phyloP scores from a whole-genome alignment of 2,888 invertebrate genomes.

The Drosophila pseudotalamancana region DNA sequence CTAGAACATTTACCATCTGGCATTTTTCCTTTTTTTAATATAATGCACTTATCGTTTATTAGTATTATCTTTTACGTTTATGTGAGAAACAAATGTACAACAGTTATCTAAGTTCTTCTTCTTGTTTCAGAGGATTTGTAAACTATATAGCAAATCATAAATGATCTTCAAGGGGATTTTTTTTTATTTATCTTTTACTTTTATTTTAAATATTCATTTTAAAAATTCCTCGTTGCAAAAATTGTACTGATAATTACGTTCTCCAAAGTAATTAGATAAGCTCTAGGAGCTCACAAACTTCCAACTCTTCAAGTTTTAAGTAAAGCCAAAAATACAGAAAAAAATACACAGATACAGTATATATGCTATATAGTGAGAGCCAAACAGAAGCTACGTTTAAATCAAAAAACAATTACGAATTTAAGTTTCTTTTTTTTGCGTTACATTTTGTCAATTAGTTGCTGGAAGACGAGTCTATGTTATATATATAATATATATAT shows the following conservation, averaged over 20 bases:
- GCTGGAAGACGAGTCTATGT: conserved; percentile 79
- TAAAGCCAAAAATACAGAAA: conserved; percentile 27
- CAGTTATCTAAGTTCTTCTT: conserved; percentile 34
- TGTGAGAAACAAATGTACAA: conserved; percentile 58
- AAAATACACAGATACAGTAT: conserved; percentile 3
- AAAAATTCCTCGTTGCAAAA: conserved; percentile 79
- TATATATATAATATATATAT: conserved; percentile 24
- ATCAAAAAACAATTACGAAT: conserved; percentile 9
- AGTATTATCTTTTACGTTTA: conserved; percentile 20
- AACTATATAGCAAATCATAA: conserved; percentile 17
- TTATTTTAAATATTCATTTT: conserved; percentile 24
- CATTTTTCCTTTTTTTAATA: conserved; percentile 44
- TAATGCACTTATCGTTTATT: conserved; percentile 72
- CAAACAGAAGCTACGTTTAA: conserved; percentile 3
- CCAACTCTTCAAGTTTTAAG: conserved; percentile 13
- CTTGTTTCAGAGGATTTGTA: conserved; percentile 11
- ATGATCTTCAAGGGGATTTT: conserved; percentile 6
- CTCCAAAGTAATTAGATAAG: conserved; percentile 12
- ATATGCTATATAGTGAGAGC: conserved; percentile 1
- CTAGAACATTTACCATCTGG: conserved; percentile 35
- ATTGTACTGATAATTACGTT: conserved; percentile 68
- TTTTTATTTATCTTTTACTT: conserved; percentile 16
- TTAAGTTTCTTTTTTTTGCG: conserved; percentile 8
- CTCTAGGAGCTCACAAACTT: conserved; percentile 38
- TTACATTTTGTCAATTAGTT: conserved; percentile 66